Evolutionary conservation across 2,888 invertebrate species (phyloP), one percentile per base, ranked within the genome.

Genomic region (Ashinkailepas kermadecensis): DNA sequence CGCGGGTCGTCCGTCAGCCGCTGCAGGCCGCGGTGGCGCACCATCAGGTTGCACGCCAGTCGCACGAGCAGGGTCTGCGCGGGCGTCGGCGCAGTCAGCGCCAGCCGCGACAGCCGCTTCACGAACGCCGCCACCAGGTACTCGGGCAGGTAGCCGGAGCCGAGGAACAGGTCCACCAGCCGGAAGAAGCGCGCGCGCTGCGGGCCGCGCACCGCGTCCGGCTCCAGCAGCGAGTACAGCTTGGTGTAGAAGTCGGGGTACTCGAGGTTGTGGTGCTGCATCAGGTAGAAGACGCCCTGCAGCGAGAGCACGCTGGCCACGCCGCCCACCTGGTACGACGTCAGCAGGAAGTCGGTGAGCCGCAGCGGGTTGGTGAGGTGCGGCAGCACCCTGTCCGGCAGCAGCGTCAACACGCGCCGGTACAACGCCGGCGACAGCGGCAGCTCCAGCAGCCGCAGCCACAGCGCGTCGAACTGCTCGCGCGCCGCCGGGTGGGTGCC

Each of bases 181-280:
- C 94, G 94, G 88, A 97, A 93, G 82, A 99, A 92, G 78, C 96
- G 91, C 0, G 94, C 92, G 87, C 95, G 94, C 88, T 95, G 96
- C 86, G 95, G 94, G 18, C 94, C 95, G 86, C 94, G 93, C 87
- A 98, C 95, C 86, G 98, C 93, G 86, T 94, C 93, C 0, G 96
- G 94, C 86, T 95, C 93, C 86, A 97, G 94, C 92, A 99, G 93
- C 39, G 93, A 93, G 89, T 99, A 99, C n/a, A 99, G 90, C 86
- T 97, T 96, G 85, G 92, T 92, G 88, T 95, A 99, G 87, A 99
- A 95, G 87, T 96, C 94, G 0, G 98, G 97, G 89, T 97, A 97
- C 86, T 97, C 94, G 89, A 99, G 91, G 89, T 98, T 97, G 88
- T 96, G 93, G 83, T 93, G 92, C 84, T 94, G 93, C 83, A 98